Base-by-base conservation (phyloP, 2,888 invertebrate species). In the Byasa hedistus region DNA sequence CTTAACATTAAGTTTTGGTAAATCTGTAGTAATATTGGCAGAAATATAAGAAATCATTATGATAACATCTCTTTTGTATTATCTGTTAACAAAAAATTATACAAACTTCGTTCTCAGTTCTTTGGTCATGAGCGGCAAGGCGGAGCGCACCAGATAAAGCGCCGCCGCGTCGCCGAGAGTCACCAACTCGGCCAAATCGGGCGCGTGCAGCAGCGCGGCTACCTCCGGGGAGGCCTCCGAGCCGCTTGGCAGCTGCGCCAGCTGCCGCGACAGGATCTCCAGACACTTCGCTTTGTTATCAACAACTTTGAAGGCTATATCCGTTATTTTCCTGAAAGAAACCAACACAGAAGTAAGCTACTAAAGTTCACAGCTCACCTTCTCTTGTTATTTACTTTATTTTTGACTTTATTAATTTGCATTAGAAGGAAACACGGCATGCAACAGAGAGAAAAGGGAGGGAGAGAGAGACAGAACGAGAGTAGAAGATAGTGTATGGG, bases 211-310 rank as follows among this genome's bases (percentile, higher is more conserved):
- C 71, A 86, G 69, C 10, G 77, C 75, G 0, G 36, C 7, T 2
- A 73, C 72, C 36, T 69, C n/a, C 3, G 2, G 3, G 3, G 48
- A n/a, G 5, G 12, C 48, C 48, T 12, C 17, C n/a, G n/a, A n/a
- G 17, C 48, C 32, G 10, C 32, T 1, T 10, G 32, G 32, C 32
- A 32, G 32, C 32, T 10, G 5, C 32, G 32, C 32, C 32, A 32
- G 32, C 10, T 59, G 66, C 79, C 82, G 0, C 70, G 83, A 71
- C 22, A 88, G 71, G 0, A 88, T 83, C 2, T 75, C 69, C 0
- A 87, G 71, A 39, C 87, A 87, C 70, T 80, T 81, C 0, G 73
- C 64, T 57, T 78, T 80, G 7, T 81, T 79, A 10, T 27, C 62
- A 61, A 52, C 23, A 44, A 79, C 68, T 68, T 82, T 80, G 0